Conservation (phyloP, 2,113 vertebrate species). For the Lagopus leucura region DNA sequence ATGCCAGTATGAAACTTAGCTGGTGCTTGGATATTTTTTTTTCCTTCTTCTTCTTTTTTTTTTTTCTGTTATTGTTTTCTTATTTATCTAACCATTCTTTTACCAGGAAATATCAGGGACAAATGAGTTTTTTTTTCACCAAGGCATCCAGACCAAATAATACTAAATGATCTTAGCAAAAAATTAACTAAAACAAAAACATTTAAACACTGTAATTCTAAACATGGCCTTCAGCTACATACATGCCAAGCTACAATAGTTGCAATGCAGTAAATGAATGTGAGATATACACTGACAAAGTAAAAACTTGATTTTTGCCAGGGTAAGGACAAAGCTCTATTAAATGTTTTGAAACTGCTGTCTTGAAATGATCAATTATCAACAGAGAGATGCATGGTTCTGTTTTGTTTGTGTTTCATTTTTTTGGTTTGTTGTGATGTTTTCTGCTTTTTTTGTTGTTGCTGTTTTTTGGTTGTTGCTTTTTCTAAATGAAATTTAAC, state of each 20-base stretch:
- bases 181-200: constrained; percentile 50
- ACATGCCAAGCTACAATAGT: constrained; percentile 44
- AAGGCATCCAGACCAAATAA: background rate
- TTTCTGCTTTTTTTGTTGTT: background rate
- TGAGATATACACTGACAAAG: constrained; percentile 34
- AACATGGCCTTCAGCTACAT: constrained; percentile 43
- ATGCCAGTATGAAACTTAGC: constrained; percentile 2
- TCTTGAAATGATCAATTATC: constrained; percentile 73
- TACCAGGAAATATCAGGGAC: background rate
- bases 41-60: background rate
- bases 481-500: constrained; percentile 60
- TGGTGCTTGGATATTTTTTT: background rate
- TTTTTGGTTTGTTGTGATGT: background rate
- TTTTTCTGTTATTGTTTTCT: background rate
- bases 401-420: background rate
- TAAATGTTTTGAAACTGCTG: constrained; percentile 71
- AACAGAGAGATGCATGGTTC: constrained; percentile 63
- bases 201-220: constrained; percentile 56
- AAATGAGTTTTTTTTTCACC: background rate
- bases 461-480: background rate
- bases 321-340: constrained; percentile 66
- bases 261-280: constrained; percentile 59
- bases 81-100: constrained; percentile 8
- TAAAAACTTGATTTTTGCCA: constrained; percentile 57
- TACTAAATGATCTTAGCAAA: constrained; percentile 30